A percentile compares a stretch with the other conserved stretches of the same genome.
Evolutionary conservation across 2,113 vertebrate species (phyloP).

Genomic region (Ptilonorhynchus violaceus): DNA sequence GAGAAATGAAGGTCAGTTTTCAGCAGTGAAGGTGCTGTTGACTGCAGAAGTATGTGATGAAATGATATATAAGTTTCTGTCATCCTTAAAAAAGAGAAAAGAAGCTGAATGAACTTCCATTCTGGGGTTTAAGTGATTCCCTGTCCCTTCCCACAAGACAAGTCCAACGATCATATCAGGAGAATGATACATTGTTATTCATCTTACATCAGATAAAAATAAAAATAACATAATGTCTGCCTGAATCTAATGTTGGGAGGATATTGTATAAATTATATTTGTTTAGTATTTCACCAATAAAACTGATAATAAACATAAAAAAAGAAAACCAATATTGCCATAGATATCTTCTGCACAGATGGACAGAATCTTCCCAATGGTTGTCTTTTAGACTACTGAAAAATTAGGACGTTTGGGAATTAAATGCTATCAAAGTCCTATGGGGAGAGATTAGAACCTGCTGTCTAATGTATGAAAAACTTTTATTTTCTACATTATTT

Average conservation of each 20-base stretch:
- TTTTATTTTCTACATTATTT: neutral
- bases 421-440: neutral
- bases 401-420: neutral
- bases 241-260: neutral
- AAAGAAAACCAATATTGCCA: neutral
- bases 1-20: slow-evolving; percentile 65
- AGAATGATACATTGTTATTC: neutral
- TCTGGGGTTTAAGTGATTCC: neutral
- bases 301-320: neutral
- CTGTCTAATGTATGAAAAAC: neutral
- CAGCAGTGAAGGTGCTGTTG: slow-evolving; percentile 32
- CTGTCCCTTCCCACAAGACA: neutral
- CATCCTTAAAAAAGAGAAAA: neutral
- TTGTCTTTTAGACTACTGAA: neutral
- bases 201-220: neutral
- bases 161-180: neutral
- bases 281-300: neutral
- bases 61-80: slow-evolving; percentile 48
- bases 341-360: neutral
- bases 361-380: neutral
- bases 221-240: neutral
- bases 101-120: neutral
- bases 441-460: neutral
- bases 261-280: neutral
- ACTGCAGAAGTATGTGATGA: slow-evolving; percentile 40